Evolutionary conservation across 1,140 invertebrate species (phyloP).

Genomic region (Meloidogyne exigua): DNA sequence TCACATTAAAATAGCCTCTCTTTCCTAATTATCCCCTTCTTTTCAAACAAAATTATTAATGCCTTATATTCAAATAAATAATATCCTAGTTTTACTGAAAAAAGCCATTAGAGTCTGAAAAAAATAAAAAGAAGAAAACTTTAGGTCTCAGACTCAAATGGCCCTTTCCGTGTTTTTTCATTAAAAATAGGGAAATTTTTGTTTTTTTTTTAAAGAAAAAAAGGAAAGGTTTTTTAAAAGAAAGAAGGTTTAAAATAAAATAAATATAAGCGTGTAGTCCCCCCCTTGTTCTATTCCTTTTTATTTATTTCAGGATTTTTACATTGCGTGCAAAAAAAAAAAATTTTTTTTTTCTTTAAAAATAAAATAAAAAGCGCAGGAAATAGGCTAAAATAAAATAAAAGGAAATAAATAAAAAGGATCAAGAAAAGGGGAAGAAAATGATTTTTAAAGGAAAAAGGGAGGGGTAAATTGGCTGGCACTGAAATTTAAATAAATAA

Average conservation of each 20-base stretch:
- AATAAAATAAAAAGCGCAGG: neutral
- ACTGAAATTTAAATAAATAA: neutral
- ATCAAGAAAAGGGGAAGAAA: neutral
- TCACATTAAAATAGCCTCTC: too few species aligned
- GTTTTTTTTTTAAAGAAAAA: neutral
- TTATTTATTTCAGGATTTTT: slow-evolving; percentile 4
- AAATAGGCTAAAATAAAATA: neutral
- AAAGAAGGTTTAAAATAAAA: too few species aligned
- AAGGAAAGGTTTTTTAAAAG: neutral
- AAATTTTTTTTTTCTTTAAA: neutral
- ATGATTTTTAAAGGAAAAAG: neutral
- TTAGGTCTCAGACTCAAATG: too few species aligned
- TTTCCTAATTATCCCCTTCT: too few species aligned
- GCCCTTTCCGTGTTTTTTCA: too few species aligned
- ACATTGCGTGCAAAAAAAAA: slow-evolving; percentile 1
- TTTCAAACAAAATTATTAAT: too few species aligned
- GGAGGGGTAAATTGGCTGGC: neutral
- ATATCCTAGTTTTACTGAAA: too few species aligned
- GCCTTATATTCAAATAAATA: too few species aligned
- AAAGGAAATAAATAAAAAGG: slow-evolving; percentile 10
- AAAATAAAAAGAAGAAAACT: too few species aligned
- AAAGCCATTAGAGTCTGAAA: too few species aligned
- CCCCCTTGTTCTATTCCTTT: neutral
- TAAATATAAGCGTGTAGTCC: neutral
- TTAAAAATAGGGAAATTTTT: too few species aligned